Conservation (phyloP, 2,888 invertebrate genomes). For the Xiphydria camelus region DNA sequence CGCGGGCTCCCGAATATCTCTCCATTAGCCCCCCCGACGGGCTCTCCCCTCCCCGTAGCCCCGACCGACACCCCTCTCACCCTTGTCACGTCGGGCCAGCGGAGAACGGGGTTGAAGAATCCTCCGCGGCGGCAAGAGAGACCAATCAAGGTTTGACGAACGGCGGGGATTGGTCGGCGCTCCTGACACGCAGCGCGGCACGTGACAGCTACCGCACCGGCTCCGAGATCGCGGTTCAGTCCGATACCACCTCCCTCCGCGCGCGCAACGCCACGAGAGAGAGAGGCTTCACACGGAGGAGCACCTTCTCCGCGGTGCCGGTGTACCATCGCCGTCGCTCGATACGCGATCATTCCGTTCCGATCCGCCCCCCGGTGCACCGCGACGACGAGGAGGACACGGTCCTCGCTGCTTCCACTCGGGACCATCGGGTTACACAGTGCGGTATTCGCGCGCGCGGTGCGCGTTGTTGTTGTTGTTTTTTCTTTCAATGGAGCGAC, state of each 20-base stretch:
- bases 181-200: conserved; percentile 58
- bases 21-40: conserved; percentile 55
- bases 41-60: conserved; percentile 40
- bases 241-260: conserved; percentile 58
- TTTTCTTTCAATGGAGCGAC: conserved; percentile 38
- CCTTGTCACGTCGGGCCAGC: conserved; percentile 47
- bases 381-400: neutral
- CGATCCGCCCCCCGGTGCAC: conserved; percentile 27
- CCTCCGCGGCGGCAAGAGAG: conserved; percentile 57
- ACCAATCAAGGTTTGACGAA: conserved; percentile 65
- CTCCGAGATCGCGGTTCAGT: conserved; percentile 54
- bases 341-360: conserved; percentile 28
- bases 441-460: too few relatives aligned
- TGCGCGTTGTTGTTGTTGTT: too few relatives aligned
- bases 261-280: conserved; percentile 45
- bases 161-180: conserved; percentile 58
- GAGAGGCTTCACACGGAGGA: conserved; percentile 17
- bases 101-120: conserved; percentile 56
- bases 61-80: conserved; percentile 44
- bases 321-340: too few relatives aligned
- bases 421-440: too few relatives aligned
- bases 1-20: conserved; percentile 54
- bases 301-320: conserved; percentile 13
- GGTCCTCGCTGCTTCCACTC: too few relatives aligned
- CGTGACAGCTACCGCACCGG: conserved; percentile 59